Percentiles rank a stretch among this genome's conserved stretches.
phyloP scores from a whole-genome alignment of 2,888 invertebrate genomes.

The Argynnis bischoffii region DNA sequence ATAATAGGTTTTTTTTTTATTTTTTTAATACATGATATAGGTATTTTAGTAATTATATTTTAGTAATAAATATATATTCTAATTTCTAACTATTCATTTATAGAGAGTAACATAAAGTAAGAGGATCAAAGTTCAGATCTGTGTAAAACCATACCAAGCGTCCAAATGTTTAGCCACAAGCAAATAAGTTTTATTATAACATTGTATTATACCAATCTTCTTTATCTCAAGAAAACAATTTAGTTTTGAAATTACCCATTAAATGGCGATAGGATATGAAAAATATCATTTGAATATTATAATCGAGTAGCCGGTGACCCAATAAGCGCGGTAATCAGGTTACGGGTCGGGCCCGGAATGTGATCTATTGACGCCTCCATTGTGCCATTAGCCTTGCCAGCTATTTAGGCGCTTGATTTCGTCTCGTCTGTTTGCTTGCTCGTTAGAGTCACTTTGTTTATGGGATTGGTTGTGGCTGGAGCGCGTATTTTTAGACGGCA shows the following conservation, averaged over 20 bases:
- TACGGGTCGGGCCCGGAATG: conserved; percentile 63
- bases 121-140: too few relatives aligned
- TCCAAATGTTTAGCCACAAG: too few relatives aligned
- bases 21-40: too few relatives aligned
- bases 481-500: conserved; percentile 15
- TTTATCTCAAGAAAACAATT: too few relatives aligned
- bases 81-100: too few relatives aligned
- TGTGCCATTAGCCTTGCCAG: conserved; percentile 73
- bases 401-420: conserved; percentile 63
- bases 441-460: conserved; percentile 41
- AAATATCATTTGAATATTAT: conserved; percentile 31
- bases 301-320: conserved; percentile 47
- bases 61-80: too few relatives aligned
- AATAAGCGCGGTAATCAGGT: conserved; percentile 49
- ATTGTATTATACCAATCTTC: too few relatives aligned
- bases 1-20: too few relatives aligned
- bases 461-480: conserved; percentile 34
- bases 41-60: too few relatives aligned
- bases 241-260: not conserved
- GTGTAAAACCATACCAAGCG: too few relatives aligned
- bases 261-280: not conserved
- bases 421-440: conserved; percentile 53
- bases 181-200: too few relatives aligned
- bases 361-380: conserved; percentile 68
- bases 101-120: too few relatives aligned